Percentiles rank a stretch among this genome's conserved stretches.
These are phyloP conservation scores for Cottoperca gobio DNA, from an alignment of 2,797 vertebrate genomes.

Conservation along the genomic window DNA sequence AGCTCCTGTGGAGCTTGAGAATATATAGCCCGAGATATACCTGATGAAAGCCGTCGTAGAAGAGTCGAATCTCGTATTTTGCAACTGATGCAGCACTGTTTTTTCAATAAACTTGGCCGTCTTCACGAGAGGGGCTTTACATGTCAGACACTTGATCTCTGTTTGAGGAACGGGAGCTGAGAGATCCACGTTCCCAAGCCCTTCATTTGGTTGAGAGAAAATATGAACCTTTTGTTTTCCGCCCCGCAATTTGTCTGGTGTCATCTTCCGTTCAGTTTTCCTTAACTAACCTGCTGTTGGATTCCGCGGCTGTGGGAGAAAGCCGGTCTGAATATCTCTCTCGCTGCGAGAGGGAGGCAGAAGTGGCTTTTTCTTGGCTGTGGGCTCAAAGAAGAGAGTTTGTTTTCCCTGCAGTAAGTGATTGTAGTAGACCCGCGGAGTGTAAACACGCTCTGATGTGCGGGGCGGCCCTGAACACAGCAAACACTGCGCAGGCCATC, in stretches of 20 bases:
- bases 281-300: conserved; percentile 69
- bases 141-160: conserved; percentile 44
- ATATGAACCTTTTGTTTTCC: conserved; percentile 46
- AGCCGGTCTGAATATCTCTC: conserved; percentile 55
- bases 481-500: conserved; percentile 60
- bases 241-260: conserved; percentile 64
- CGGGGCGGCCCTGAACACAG: conserved; percentile 53
- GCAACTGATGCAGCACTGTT: conserved; percentile 28
- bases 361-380: conserved; percentile 82
- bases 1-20: conserved; percentile 22
- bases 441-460: conserved; percentile 80
- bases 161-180: conserved; percentile 41
- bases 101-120: conserved; percentile 17
- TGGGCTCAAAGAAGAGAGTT: conserved; percentile 76
- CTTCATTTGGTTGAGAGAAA: conserved; percentile 62
- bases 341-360: conserved; percentile 63
- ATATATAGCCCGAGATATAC: conserved; percentile 34
- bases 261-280: conserved; percentile 52
- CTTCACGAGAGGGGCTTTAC: conserved; percentile 38
- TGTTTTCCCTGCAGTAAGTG: conserved; percentile 83
- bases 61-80: conserved; percentile 16
- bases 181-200: conserved; percentile 43
- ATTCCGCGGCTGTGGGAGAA: conserved; percentile 68
- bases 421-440: conserved; percentile 76
- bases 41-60: conserved; percentile 25